A percentile compares a stretch with the other conserved stretches of the same genome.
Evolutionary conservation across 2,113 vertebrate species (phyloP).

Genomic region (Sceloporus undulatus): DNA sequence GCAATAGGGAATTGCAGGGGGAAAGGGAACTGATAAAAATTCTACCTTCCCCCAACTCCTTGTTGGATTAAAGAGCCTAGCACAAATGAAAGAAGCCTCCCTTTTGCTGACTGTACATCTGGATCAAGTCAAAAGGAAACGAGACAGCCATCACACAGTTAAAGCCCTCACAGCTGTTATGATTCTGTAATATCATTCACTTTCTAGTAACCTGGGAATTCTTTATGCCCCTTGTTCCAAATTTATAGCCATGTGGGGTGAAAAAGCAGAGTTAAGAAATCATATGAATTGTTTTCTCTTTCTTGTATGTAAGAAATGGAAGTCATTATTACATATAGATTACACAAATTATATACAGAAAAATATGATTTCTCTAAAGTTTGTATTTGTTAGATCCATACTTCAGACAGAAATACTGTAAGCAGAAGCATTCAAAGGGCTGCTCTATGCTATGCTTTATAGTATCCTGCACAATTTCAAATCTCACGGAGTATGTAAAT

Average conservation of each 20-base stretch:
- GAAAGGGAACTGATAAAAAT: neutral
- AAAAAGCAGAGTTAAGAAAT: neutral
- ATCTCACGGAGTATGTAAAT: neutral
- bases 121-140: neutral
- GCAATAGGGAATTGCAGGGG: neutral
- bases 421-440: neutral
- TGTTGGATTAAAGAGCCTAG: neutral
- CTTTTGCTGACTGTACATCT: neutral
- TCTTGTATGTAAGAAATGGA: neutral
- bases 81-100: neutral
- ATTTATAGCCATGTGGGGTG: neutral
- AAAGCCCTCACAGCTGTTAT: neutral
- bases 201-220: neutral
- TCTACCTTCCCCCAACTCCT: no score
- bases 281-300: neutral
- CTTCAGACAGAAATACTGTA: slow-evolving; percentile 1
- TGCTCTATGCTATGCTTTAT: neutral
- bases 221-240: neutral
- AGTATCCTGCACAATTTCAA: neutral
- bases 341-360: neutral
- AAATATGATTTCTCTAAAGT: neutral
- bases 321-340: neutral
- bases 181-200: neutral
- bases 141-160: no score
- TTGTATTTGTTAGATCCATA: neutral